Evolutionary conservation across 2,797 vertebrate species (phyloP).

Genomic region (Acanthopagrus latus): DNA sequence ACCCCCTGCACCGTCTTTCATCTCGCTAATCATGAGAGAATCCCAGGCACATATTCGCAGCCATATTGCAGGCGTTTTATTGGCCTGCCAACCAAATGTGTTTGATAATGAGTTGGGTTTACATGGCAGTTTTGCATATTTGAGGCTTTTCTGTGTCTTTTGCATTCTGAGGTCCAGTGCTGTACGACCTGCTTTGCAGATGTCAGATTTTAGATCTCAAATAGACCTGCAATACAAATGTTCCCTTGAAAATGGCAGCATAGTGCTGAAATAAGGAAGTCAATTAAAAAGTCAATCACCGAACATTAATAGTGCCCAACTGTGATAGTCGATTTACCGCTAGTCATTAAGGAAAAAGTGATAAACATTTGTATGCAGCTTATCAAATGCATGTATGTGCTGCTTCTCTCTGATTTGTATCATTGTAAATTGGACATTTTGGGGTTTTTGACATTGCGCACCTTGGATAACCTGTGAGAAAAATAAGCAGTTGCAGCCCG

Average conservation of each 20-base stretch:
- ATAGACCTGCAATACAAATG: not conserved
- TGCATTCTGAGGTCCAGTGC: not conserved
- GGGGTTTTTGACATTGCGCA: not conserved
- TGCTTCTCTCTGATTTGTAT: not conserved
- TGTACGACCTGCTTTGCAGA: not conserved
- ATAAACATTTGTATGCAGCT: not conserved
- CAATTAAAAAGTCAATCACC: not conserved
- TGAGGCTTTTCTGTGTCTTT: not conserved
- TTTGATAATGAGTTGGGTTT: slow-evolving; percentile 7
- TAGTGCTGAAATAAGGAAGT: not conserved
- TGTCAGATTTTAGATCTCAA: not conserved
- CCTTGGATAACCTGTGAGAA: not conserved
- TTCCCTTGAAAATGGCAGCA: slow-evolving; percentile 3
- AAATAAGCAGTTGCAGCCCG: not conserved
- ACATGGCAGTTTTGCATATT: not conserved
- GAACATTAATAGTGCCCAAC: not conserved
- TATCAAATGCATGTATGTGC: not conserved
- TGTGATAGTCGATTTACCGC: not conserved
- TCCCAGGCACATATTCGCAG: slow-evolving; percentile 4
- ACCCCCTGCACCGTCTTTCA: slow-evolving; percentile 30
- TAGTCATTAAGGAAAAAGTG: not conserved
- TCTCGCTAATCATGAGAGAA: slow-evolving; percentile 24
- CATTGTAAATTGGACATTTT: not conserved
- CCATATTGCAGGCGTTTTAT: not conserved
- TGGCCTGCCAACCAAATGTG: not conserved